Conservation (phyloP, 2,113 vertebrate genomes). For the Synodontis membranacea region DNA sequence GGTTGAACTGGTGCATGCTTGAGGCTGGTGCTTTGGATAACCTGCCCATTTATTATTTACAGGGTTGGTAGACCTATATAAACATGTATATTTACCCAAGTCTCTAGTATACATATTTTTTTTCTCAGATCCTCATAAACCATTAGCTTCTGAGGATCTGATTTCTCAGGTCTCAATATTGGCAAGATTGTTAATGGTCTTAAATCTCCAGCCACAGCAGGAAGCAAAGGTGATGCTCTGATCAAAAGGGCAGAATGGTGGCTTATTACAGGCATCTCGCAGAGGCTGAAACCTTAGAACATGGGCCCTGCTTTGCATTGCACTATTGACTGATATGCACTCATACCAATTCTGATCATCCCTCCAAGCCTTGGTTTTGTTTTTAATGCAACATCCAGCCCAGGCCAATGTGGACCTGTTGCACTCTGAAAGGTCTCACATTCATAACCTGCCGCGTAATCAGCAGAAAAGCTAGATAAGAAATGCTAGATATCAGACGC, state of each 20-base stretch:
- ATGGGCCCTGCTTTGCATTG: neutral
- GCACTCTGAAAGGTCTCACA: neutral
- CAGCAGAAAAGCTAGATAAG: neutral
- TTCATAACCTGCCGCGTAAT: neutral
- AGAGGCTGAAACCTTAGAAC: neutral
- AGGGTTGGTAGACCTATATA: neutral
- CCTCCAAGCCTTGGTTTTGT: neutral
- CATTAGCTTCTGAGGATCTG: constrained; percentile 1
- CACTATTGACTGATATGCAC: neutral
- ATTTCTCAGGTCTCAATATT: neutral
- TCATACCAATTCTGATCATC: neutral
- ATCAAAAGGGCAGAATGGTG: constrained; percentile 19
- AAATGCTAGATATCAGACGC: constrained; percentile 4
- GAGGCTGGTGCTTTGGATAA: constrained; percentile 1
- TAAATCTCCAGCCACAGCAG: constrained; percentile 2
- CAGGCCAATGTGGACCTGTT: constrained; percentile 13
- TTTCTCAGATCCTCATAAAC: neutral
- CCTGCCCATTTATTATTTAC: neutral
- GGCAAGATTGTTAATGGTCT: constrained; percentile 15
- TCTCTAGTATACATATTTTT: neutral
- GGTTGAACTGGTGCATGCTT: neutral
- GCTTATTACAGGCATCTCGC: neutral
- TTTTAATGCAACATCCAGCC: neutral
- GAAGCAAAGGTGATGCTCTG: constrained; percentile 14
- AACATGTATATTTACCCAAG: neutral